These are phyloP conservation scores for Tylochromis polylepis DNA, from an alignment of 2,113 vertebrate genomes.

Conservation along the genomic window DNA sequence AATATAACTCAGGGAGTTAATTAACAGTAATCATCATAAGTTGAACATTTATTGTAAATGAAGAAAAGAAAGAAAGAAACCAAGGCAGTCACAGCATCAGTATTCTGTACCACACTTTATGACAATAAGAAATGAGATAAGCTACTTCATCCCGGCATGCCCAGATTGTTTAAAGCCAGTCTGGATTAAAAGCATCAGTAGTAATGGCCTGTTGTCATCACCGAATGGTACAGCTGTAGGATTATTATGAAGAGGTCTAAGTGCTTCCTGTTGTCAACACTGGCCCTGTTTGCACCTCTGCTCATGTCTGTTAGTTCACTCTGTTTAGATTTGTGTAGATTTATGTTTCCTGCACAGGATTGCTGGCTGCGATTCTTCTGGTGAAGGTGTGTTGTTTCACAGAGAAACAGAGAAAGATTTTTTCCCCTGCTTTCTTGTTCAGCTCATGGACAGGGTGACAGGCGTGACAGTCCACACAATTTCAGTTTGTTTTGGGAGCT, in stretches of 20 bases:
- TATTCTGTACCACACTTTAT: background rate
- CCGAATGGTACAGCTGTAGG: constrained; percentile 27
- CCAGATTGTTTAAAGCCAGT: constrained; percentile 49
- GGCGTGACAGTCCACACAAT: background rate
- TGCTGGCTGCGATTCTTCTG: background rate
- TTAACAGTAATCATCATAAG: background rate
- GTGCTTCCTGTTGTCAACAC: constrained; percentile 35
- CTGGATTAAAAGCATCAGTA: constrained; percentile 55
- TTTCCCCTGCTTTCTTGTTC: background rate
- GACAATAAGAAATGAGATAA: background rate
- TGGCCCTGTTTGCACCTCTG: constrained; percentile 26
- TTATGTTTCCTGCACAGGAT: constrained; percentile 19
- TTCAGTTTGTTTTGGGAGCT: constrained; percentile 11
- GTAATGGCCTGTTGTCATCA: constrained; percentile 48
- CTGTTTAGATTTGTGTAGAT: constrained; percentile 16
- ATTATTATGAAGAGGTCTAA: constrained; percentile 43
- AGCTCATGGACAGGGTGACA: background rate
- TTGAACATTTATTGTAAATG: background rate
- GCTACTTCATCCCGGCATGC: constrained; percentile 13
- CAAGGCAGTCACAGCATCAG: background rate
- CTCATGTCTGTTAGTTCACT: background rate
- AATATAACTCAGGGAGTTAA: background rate
- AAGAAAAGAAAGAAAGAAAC: background rate
- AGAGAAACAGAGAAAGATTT: background rate
- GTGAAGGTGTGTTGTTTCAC: background rate